phyloP scores from a whole-genome alignment of 2,797 vertebrate species.

The Ctenopoma multispine region DNA sequence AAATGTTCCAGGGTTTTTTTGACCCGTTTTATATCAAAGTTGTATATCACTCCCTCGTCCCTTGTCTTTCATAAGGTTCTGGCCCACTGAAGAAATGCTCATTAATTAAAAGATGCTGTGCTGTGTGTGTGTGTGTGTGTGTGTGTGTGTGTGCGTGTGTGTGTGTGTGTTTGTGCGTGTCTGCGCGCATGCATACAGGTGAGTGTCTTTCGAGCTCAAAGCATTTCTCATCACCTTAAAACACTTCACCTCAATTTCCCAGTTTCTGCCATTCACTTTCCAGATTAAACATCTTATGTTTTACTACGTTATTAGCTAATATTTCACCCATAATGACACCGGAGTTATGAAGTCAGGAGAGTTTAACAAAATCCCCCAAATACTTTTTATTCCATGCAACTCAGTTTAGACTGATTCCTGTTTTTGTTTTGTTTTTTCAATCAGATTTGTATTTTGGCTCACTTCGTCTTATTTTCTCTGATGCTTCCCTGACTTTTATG shows the following conservation, averaged over 20 bases:
- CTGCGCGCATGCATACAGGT: not conserved
- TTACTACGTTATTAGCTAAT: not conserved
- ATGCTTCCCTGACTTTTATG: not conserved
- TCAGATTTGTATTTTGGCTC: not conserved
- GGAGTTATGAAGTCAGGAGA: not conserved
- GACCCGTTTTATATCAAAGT: not conserved
- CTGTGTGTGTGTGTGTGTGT: not conserved
- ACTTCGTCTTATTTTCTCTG: not conserved
- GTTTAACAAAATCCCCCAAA: not conserved
- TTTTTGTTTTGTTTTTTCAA: not conserved
- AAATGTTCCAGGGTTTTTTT: not conserved
- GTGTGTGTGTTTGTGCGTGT: too few relatives aligned
- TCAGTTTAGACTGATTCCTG: not conserved
- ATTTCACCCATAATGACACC: not conserved
- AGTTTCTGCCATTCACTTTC: not conserved
- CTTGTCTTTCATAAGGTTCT: constrained; percentile 24
- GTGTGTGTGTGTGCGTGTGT: constrained; percentile 1
- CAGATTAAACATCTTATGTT: not conserved
- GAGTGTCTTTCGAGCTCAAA: not conserved
- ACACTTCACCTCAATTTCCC: not conserved
- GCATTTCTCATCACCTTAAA: not conserved
- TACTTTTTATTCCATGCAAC: not conserved
- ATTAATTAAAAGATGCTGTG: constrained; percentile 27
- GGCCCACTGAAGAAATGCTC: constrained; percentile 20
- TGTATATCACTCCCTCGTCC: not conserved